phyloP scores from a whole-genome alignment of 2,113 vertebrate genomes.

The Haplochromis burtoni region DNA sequence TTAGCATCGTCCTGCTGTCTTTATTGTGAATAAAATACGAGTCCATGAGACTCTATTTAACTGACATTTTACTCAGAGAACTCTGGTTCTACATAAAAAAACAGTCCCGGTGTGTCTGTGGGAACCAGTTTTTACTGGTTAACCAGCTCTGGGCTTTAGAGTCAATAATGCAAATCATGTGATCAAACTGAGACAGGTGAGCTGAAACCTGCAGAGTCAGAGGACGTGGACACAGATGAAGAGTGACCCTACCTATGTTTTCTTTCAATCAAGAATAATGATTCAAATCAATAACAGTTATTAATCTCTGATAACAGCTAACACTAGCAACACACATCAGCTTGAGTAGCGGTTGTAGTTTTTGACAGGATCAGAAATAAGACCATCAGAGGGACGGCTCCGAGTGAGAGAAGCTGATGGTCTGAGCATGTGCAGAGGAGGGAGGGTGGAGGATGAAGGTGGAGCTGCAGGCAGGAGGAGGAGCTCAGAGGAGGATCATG shows the following conservation, averaged over 20 bases:
- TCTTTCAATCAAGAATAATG: not conserved
- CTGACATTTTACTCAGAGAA: not conserved
- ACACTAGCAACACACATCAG: not conserved
- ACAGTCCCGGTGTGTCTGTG: not conserved
- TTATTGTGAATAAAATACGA: not conserved
- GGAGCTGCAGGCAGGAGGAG: not conserved
- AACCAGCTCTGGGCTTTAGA: not conserved
- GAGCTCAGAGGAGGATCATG: not conserved
- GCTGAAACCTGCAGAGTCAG: not conserved
- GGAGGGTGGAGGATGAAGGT: not conserved
- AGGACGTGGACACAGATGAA: not conserved
- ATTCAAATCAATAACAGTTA: not conserved
- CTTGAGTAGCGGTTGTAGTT: not conserved
- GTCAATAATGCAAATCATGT: not conserved
- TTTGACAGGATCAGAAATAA: not conserved
- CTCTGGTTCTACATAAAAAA: not conserved
- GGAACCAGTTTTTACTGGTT: not conserved
- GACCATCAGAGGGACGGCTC: not conserved
- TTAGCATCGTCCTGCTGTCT: not conserved
- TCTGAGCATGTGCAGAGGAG: not conserved
- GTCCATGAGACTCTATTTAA: not conserved
- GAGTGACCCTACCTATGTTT: not conserved
- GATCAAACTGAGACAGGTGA: not conserved
- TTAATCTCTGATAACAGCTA: not conserved
- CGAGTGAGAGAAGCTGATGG: not conserved